Base-by-base conservation (phyloP, 2,113 vertebrate species). In the Gnathonemus longibarbis region DNA sequence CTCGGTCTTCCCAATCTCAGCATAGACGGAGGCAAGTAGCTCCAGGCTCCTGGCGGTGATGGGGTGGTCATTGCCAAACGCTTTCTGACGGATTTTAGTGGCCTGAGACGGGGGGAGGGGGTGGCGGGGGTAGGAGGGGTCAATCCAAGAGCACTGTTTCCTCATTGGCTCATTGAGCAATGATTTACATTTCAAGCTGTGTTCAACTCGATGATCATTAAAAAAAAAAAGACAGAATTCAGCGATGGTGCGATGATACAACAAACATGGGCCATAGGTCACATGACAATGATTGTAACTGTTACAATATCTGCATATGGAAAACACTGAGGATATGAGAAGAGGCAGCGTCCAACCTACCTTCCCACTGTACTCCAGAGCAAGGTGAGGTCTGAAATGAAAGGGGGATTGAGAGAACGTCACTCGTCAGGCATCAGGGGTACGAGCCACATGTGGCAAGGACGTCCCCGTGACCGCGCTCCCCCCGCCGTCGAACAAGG, bases 51-150 rank as follows among this genome's bases (percentile, higher is more conserved):
- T 94, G 94, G 93, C 92, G 93, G 94, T 95, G 48, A 95, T 93
- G 74, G 94, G 95, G 90, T 95, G 95, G 92, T 97, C 95, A 0
- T 89, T 95, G 42, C 92, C 96, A 92, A 97, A 96, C 91, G 95
- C 91, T 93, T 94, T 94, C 93, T 96, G 96, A 91, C 95, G 95
- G 91, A 96, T 96, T 94, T 97, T 96, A 93, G 96, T 95, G 89
- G 95, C 95, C 96, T 97, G 92, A 92, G 93, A 94, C 88, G 91
- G 49, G 89, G 45, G 70, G 31, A 0, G 52, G 17, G 17, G 19
- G 11, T 0, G 2, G 15, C 0, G 1, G 50, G 50, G 53, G 5
- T 1, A 7, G 53, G 24, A 11, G 15, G 10, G 24, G 3, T 53
- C 39, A 88, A 58, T 83, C 13, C 74, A 19, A 42, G 19, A 88